Percentiles rank a stretch among this genome's conserved stretches.
phyloP scores from a whole-genome alignment of 2,113 vertebrate genomes.

The Tamias sibiricus region DNA sequence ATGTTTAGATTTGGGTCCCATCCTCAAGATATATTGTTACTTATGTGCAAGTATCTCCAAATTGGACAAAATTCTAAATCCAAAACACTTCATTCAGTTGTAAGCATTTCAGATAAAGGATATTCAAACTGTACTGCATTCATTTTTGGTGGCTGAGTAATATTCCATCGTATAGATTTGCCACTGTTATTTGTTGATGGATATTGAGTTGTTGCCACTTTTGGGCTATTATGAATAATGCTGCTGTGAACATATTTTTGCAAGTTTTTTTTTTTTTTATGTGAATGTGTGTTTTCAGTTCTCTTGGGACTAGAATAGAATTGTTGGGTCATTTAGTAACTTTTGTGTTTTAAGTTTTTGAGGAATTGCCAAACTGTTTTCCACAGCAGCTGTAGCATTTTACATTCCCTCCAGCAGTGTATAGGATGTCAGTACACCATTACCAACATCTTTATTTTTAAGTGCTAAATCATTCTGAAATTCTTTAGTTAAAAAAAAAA shows the following conservation, averaged over 20 bases:
- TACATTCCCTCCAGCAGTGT: background rate
- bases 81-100: background rate
- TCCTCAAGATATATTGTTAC: background rate
- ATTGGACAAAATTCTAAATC: background rate
- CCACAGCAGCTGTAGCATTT: background rate
- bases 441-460: background rate
- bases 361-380: background rate
- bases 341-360: background rate
- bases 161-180: background rate
- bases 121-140: background rate
- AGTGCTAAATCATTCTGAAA: background rate
- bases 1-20: background rate
- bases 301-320: background rate
- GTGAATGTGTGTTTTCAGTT: slow-evolving; percentile 23
- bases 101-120: background rate
- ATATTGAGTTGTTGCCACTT: background rate
- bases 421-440: background rate
- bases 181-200: background rate
- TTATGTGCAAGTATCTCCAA: background rate
- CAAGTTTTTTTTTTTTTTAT: background rate
- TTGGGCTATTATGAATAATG: slow-evolving; percentile 24
- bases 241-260: slow-evolving; percentile 12
- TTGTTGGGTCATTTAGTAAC: slow-evolving; percentile 1
- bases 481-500: background rate
- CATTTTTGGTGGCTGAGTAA: slow-evolving; percentile 41